Evolutionary conservation across 2,888 invertebrate species (phyloP), one percentile per base, ranked within the genome.

Genomic region (Idaea biselata): DNA sequence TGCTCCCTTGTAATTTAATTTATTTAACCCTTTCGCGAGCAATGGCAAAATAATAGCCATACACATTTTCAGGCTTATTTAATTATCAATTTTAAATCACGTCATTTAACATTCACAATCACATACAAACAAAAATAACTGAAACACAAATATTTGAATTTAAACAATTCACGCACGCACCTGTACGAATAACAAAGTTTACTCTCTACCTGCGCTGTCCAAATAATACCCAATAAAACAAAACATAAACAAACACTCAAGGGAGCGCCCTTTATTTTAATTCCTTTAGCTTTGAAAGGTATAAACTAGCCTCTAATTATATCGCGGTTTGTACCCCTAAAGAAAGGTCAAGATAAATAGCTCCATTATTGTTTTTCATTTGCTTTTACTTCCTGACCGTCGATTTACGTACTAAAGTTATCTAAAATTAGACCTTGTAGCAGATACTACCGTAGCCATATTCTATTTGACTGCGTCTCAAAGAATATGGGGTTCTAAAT

Each of bases 301-400:
- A 17, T 55, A n/a, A 17, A 55, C 55, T 55, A 55, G 16, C 16
- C 17, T 16, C 16, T 55, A 55, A 55, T 55, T 55, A 55, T 17
- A 17, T 44, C 44, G 44, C 44, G 44, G 44, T 44, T 44, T 55
- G 55, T 55, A 17, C 5, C 55, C 55, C 4, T 14, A 55, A n/a
- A n/a, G 55, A 17, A 55, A 55, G 44, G 44, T 44, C 44, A 68
- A 73, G 78, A 81, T 76, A 79, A 81, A 82, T 79, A 67, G 77
- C 65, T 75, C 78, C 84, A 79, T 84, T 81, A 82, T 76, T 79
- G 81, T 84, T 81, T 80, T 82, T 81, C 81, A 81, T 83, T 83
- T 80, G 79, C n/a, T 55, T 55, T 7, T 7, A 16, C 55, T 14
- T 17, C 55, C n/a, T 17, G n/a, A 14, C n/a, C 7, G 16, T 54